Evolutionary conservation across 2,888 invertebrate genomes (phyloP).

Genomic region (Ectemnius continuus): DNA sequence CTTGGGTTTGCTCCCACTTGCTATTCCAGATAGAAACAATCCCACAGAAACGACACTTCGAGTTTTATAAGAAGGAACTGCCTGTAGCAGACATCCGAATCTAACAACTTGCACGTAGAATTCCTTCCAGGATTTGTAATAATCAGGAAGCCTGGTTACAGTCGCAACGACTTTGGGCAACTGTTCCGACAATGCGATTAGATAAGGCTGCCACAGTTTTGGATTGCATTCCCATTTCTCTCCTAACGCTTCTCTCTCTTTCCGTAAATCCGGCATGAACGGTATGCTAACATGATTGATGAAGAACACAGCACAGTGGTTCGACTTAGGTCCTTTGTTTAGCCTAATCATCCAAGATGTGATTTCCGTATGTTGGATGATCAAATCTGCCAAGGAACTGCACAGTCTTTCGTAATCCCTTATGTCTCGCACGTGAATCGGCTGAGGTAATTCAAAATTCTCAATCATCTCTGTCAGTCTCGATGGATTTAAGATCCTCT

Average conservation of each 20-base stretch:
- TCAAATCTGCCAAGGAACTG: constrained; percentile 50
- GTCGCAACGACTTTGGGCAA: constrained; percentile 49
- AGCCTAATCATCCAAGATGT: constrained; percentile 58
- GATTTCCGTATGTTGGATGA: constrained; percentile 54
- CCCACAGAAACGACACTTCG: constrained; percentile 36
- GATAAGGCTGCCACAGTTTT: constrained; percentile 32
- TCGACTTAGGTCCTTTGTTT: constrained; percentile 43
- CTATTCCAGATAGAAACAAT: constrained; percentile 50
- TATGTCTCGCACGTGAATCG: constrained; percentile 33
- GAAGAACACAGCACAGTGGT: constrained; percentile 54
- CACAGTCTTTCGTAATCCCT: constrained; percentile 56
- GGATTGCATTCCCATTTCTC: constrained; percentile 43
- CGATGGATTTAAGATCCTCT: constrained; percentile 50
- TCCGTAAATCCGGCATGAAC: constrained; percentile 61
- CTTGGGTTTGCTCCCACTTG: constrained; percentile 24
- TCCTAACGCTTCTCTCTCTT: constrained; percentile 42
- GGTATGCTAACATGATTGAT: constrained; percentile 66
- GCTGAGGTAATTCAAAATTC: constrained; percentile 49
- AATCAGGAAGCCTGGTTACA: constrained; percentile 40
- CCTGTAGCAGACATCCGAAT: constrained; percentile 61
- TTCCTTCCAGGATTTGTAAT: constrained; percentile 52
- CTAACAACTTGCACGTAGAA: constrained; percentile 55
- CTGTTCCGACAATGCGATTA: constrained; percentile 38
- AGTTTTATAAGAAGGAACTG: constrained; percentile 44
- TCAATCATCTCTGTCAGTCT: constrained; percentile 42